Evolutionary conservation across 2,113 vertebrate species (phyloP).

Genomic region (Mystacornis crossleyi): DNA sequence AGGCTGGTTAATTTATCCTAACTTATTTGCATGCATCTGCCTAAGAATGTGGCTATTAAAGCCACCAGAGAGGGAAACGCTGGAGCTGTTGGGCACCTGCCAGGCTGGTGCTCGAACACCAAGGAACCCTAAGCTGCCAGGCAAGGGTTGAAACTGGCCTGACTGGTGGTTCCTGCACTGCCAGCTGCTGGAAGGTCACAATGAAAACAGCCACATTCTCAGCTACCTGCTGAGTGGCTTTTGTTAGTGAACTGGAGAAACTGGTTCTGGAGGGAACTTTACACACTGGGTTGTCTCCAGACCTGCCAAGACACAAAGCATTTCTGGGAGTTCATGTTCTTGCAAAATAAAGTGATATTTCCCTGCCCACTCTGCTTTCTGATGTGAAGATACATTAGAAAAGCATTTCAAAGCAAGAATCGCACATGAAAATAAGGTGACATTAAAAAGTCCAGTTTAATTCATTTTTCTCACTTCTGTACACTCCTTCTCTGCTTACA

Average conservation of each 20-base stretch:
- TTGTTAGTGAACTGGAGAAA: not conserved
- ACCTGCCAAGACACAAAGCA: not conserved
- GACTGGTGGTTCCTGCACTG: not conserved
- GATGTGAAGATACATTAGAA: not conserved
- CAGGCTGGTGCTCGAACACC: fast-evolving
- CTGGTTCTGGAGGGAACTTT: not conserved
- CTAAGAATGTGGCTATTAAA: not conserved
- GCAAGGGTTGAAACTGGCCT: not conserved
- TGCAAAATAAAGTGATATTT: not conserved
- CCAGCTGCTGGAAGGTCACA: not conserved
- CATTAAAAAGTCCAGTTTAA: not conserved
- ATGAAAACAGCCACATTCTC: not conserved
- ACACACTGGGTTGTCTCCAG: not conserved
- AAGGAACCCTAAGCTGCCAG: not conserved
- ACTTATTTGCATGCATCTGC: not conserved
- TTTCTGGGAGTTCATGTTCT: not conserved
- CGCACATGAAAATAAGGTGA: not conserved
- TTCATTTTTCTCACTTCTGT: not conserved
- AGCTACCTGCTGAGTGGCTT: not conserved
- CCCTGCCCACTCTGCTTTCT: not conserved
- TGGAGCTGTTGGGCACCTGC: fast-evolving
- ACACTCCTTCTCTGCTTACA: not conserved
- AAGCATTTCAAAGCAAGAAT: not conserved
- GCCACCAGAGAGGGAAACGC: fast-evolving
- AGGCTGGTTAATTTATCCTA: not conserved